Percentiles rank a stretch among this genome's conserved stretches.
Conservation (phyloP, 2,888 invertebrate species). For the Parnassius apollo region DNA sequence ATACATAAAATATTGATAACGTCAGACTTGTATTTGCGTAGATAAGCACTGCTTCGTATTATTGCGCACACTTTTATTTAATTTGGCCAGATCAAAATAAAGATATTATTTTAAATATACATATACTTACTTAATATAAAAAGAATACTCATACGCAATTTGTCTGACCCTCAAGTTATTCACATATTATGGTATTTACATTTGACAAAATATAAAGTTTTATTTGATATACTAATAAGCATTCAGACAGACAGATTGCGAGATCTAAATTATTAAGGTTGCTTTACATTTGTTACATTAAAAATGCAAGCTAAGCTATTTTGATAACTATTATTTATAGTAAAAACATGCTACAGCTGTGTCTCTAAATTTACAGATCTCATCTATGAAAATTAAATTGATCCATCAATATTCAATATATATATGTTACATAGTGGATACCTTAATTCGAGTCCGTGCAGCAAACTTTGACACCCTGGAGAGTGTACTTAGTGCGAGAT, state of each 20-base stretch:
- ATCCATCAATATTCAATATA: neutral
- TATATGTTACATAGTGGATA: constrained; percentile 37
- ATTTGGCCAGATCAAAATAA: constrained; percentile 5
- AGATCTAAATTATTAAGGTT: neutral
- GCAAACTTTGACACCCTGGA: constrained; percentile 96
- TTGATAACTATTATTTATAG: constrained; percentile 31
- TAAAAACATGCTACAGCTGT: constrained; percentile 28
- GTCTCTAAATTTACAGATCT: constrained; percentile 6
- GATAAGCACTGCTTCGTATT: constrained; percentile 5
- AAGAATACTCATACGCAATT: constrained; percentile 10
- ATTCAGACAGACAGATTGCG: constrained; percentile 35
- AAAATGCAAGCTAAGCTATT: constrained; percentile 54
- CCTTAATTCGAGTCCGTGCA: constrained; percentile 90
- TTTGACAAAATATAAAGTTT: neutral
- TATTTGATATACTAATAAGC: constrained; percentile 36
- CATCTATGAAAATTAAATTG: neutral
- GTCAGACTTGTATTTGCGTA: constrained; percentile 23
- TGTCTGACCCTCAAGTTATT: constrained; percentile 7
- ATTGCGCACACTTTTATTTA: constrained; percentile 16
- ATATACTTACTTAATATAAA: constrained; percentile 1
- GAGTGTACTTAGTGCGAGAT: constrained; percentile 91
- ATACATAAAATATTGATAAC: constrained; percentile 40
- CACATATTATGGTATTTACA: neutral
- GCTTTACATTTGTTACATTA: constrained; percentile 32
- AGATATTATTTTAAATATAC: neutral